Conservation (phyloP, 2,113 vertebrate species). For the Nibea coibor region DNA sequence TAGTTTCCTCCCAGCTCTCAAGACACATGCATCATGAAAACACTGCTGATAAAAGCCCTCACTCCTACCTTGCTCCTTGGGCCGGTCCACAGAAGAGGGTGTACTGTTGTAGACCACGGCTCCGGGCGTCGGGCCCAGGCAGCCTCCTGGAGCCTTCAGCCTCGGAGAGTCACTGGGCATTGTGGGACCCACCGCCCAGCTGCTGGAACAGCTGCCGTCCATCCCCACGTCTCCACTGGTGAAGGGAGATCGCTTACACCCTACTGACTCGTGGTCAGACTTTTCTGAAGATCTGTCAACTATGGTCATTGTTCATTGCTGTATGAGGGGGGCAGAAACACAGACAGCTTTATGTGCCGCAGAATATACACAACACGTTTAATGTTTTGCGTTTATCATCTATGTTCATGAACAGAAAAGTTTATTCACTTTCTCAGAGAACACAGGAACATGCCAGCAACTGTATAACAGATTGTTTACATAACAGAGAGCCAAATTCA, state of each 20-base stretch:
- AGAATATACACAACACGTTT: not conserved
- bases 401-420: not conserved
- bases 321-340: constrained; percentile 54
- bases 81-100: constrained; percentile 85
- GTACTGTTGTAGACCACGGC: constrained; percentile 89
- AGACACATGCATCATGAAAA: constrained; percentile 1
- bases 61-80: constrained; percentile 91
- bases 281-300: constrained; percentile 95
- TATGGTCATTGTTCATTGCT: constrained; percentile 99
- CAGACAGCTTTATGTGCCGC: not conserved
- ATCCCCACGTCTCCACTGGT: constrained; percentile 88
- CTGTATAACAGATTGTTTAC: not conserved
- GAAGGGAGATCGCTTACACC: constrained; percentile 88
- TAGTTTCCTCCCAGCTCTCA: not conserved
- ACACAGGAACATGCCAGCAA: not conserved
- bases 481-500: not conserved
- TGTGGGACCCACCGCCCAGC: constrained; percentile 88
- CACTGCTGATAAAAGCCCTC: not conserved
- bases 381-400: not conserved
- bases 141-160: constrained; percentile 84
- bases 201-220: constrained; percentile 89
- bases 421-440: not conserved
- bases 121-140: constrained; percentile 89
- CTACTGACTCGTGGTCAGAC: constrained; percentile 90
- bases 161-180: constrained; percentile 85